Evolutionary conservation across 2,113 vertebrate species (phyloP).

Genomic region (Pavo muticus): DNA sequence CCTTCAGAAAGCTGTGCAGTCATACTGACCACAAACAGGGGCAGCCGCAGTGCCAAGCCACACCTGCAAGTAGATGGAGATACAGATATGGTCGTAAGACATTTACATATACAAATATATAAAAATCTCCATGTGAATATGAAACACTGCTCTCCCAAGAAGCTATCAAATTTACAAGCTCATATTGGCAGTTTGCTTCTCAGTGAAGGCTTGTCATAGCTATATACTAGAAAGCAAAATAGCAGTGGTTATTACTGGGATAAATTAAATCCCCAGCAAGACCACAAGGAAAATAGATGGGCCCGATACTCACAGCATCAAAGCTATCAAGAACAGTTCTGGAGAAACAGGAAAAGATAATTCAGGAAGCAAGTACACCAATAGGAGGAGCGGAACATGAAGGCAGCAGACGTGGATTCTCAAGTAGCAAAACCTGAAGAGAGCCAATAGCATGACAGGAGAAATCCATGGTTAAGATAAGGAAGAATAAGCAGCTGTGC

Average conservation of each 20-base stretch:
- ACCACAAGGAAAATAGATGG: not conserved
- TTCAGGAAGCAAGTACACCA: not conserved
- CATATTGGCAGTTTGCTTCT: not conserved
- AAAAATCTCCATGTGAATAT: not conserved
- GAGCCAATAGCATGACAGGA: fast-evolving
- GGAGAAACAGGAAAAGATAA: not conserved
- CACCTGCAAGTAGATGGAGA: not conserved
- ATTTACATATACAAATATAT: not conserved
- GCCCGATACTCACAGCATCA: not conserved
- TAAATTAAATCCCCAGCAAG: not conserved
- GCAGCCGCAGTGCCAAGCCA: not conserved
- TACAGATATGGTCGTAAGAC: not conserved
- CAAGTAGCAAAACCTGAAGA: not conserved
- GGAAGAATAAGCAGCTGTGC: not conserved
- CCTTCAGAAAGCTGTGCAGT: not conserved
- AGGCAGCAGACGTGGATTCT: not conserved
- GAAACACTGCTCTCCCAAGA: not conserved
- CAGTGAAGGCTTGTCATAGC: not conserved
- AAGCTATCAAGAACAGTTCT: not conserved
- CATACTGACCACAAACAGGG: not conserved
- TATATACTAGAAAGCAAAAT: not conserved
- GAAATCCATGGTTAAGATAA: not conserved
- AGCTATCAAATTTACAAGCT: not conserved
- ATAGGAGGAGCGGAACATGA: not conserved
- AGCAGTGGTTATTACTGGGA: not conserved